Percentiles rank a stretch among this genome's conserved stretches.
Conservation (phyloP, 2,797 vertebrate species). For the Perodicticus potto region DNA sequence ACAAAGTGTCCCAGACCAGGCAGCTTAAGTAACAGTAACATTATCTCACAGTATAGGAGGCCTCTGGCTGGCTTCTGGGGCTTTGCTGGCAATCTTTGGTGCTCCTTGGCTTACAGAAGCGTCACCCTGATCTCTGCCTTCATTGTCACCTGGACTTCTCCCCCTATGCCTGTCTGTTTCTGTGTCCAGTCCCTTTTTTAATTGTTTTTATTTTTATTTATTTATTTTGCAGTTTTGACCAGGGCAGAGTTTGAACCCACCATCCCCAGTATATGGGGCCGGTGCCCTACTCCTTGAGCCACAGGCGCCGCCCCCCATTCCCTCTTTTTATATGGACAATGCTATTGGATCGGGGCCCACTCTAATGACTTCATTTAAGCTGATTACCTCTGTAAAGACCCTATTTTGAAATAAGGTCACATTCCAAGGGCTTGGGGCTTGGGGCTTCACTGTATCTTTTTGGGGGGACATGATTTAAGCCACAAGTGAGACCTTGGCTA, state of each 20-base stretch:
- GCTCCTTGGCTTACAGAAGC: fast-evolving
- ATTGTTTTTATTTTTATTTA: no score
- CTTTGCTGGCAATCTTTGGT: not conserved
- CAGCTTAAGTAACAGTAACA: not conserved
- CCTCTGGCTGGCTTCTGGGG: not conserved
- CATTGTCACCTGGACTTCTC: no score
- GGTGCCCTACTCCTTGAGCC: no score
- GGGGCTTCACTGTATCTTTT: not conserved
- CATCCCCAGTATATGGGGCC: no score
- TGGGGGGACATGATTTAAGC: not conserved
- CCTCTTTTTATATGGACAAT: not conserved
- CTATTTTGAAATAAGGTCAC: not conserved
- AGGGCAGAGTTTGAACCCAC: no score
- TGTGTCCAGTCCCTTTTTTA: no score
- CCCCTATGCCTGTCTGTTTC: not conserved
- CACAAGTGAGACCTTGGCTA: not conserved
- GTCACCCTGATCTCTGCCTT: not conserved
- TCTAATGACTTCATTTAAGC: not conserved
- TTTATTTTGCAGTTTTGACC: no score
- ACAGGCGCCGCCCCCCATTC: no score
- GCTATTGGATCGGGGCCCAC: not conserved
- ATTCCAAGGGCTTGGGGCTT: not conserved
- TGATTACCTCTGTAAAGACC: not conserved
- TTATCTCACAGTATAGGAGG: not conserved
- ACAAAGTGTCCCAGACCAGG: not conserved